Percentiles rank a stretch among this genome's conserved stretches.
Evolutionary conservation across 2,797 vertebrate genomes (phyloP).

Genomic region (Poecilia wingei): DNA sequence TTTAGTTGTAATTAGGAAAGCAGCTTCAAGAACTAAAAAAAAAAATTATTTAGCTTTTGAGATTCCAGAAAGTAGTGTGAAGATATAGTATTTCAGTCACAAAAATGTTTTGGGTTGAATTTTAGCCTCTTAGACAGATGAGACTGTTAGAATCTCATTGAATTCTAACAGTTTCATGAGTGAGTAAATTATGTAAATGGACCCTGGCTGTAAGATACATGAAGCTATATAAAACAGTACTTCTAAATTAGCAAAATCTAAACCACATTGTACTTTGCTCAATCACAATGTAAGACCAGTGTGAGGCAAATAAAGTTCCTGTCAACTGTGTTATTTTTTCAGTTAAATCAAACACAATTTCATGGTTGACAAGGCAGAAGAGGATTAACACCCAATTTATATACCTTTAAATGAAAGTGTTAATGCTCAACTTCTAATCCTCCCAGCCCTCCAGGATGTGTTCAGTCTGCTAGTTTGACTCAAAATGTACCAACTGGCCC

Average conservation of each 20-base stretch:
- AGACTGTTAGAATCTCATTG: neutral
- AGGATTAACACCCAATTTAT: conserved; percentile 78
- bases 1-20: too few relatives aligned
- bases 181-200: neutral
- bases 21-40: neutral
- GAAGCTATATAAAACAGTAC: neutral
- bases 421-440: conserved; percentile 75
- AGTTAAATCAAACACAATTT: conserved; percentile 77
- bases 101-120: neutral
- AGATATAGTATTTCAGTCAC: neutral
- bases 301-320: conserved; percentile 58
- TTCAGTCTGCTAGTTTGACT: conserved; percentile 70
- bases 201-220: neutral
- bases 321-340: conserved; percentile 59
- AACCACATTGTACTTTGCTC: conserved; percentile 9
- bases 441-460: conserved; percentile 61
- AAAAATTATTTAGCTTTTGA: neutral
- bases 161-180: neutral
- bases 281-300: conserved; percentile 51
- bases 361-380: conserved; percentile 74
- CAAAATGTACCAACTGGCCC: conserved; percentile 49
- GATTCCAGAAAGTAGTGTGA: neutral
- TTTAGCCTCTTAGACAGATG: neutral
- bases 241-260: conserved; percentile 4
- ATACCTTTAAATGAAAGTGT: conserved; percentile 78